Base-by-base conservation (phyloP, 2,113 vertebrate genomes). In the Zapus hudsonius region DNA sequence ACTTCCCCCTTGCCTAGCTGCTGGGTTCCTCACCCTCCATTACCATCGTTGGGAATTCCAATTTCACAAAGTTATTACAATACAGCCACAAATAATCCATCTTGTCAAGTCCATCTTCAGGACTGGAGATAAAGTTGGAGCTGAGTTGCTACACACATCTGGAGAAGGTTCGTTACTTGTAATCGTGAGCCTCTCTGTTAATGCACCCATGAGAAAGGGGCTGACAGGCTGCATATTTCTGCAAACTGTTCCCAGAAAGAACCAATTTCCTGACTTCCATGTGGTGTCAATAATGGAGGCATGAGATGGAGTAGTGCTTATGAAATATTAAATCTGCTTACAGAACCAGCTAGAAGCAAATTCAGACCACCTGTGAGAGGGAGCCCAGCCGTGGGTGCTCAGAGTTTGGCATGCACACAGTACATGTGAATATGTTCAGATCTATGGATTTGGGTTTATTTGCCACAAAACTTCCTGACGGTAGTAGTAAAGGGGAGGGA, bases 201-300 rank as follows among this genome's bases (percentile, higher is more conserved):
- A 98, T 98, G 98, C 98, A 98, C 97, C 98, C 98, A 98, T 97
- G 98, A 98, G 97, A 98, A 98, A 98, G 98, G 98, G 98, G 98
- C 98, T 98, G 98, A 98, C 98, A 98, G 98, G 97, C 98, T 98
- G 97, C 98, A 99, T 99, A 99, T 98, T 99, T 99, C 98, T 99
- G 98, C 98, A 98, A 98, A 99, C 98, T 98, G 98, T 99, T 99
- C 98, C 98, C 98, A 98, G 98, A 99, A 99, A 99, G 98, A 99
- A 98, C 98, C 98, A 98, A 98, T 98, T 99, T 99, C 99, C 98
- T 98, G 98, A 98, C 98, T 95, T 98, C 98, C 99, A 99, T 99
- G 99, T 99, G 99, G 99, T 99, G 99, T 99, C 98, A 99, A 99
- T 99, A 99, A 99, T 98, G 98, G 98, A 98, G 98, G 98, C 98